Evolutionary conservation across 2,113 vertebrate species (phyloP).

Genomic region (Campylorhamphus procurvoides): DNA sequence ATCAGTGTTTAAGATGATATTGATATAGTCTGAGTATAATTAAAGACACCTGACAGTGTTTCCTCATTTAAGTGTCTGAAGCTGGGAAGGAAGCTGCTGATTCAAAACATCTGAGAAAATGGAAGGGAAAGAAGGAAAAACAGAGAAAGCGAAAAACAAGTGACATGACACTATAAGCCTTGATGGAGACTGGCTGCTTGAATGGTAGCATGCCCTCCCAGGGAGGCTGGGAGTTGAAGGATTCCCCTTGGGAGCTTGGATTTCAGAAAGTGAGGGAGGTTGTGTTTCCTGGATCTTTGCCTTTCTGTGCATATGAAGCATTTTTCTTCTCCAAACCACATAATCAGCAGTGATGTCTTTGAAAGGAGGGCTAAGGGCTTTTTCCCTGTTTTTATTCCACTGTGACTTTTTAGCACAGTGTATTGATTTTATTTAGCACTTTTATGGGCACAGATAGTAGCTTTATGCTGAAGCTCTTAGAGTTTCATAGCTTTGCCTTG

Average conservation of each 20-base stretch:
- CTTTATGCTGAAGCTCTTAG: background rate
- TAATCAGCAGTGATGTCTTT: background rate
- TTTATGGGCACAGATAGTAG: background rate
- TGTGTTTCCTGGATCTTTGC: background rate
- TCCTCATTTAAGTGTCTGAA: background rate
- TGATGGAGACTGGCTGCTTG: background rate
- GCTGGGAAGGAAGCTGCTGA: background rate
- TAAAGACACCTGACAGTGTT: slow-evolving; percentile 9
- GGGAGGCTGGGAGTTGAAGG: background rate
- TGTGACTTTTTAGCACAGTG: background rate
- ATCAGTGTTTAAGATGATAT: background rate
- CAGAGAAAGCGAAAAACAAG: background rate
- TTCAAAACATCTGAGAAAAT: background rate
- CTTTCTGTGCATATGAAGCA: background rate
- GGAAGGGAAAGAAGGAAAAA: background rate
- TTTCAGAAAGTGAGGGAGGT: background rate
- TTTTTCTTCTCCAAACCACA: background rate
- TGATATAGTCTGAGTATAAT: background rate
- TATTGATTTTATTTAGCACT: slow-evolving; percentile 23
- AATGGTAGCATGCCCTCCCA: fast-evolving
- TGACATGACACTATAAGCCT: background rate
- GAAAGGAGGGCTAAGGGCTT: background rate
- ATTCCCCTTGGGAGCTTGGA: fast-evolving
- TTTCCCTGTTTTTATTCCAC: background rate
- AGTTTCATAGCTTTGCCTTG: background rate